Percentiles rank a stretch among this genome's conserved stretches.
These are phyloP conservation scores for Danio aesculapii DNA, from an alignment of 2,797 vertebrate species.

Conservation along the genomic window DNA sequence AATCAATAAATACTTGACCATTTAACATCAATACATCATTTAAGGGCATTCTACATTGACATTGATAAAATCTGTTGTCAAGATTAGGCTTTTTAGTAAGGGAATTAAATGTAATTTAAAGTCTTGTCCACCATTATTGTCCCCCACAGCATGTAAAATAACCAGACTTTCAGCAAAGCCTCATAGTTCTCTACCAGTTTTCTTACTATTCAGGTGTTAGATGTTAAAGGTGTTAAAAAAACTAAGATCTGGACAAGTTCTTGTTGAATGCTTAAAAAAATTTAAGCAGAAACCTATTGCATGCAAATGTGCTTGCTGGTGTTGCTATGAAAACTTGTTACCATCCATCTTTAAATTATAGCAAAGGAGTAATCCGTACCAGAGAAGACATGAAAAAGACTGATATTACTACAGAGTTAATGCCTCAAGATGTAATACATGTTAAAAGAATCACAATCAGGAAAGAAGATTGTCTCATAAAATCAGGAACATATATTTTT, in stretches of 20 bases:
- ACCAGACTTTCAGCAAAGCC: no score
- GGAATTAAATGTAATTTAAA: no score
- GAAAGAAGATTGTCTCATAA: background rate
- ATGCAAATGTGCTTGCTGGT: background rate
- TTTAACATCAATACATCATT: no score
- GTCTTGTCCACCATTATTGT: no score
- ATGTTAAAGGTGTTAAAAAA: conserved; percentile 30
- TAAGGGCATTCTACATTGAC: no score
- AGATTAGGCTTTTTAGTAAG: no score
- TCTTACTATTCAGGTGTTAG: conserved; percentile 14
- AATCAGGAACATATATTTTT: background rate
- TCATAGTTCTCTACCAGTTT: no score
- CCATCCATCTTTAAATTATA: background rate
- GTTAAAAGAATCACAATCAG: background rate
- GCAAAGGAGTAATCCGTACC: background rate
- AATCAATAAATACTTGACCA: no score
- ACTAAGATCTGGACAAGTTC: background rate
- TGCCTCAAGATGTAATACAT: background rate
- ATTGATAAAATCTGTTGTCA: no score
- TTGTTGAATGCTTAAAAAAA: background rate
- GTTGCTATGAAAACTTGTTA: background rate
- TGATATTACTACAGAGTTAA: background rate
- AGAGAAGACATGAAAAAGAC: background rate
- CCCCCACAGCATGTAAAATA: no score
- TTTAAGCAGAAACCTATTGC: background rate